Conservation (phyloP, 2,888 invertebrate genomes). For the Villa cingulata region DNA sequence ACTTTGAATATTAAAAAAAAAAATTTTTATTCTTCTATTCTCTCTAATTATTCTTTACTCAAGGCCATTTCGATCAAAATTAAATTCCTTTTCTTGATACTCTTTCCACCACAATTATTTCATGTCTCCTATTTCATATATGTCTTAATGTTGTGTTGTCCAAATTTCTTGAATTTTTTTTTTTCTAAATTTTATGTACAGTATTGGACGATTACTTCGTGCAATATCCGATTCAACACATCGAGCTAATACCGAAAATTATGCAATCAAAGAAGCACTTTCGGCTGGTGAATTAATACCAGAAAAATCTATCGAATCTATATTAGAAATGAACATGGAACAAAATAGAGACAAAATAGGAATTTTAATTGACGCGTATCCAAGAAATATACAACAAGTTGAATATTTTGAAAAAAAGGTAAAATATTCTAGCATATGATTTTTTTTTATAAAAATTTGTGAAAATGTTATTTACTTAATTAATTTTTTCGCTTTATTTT, state of each 20-base stretch:
- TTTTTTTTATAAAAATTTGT: background rate
- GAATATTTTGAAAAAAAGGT: slow-evolving; percentile 82
- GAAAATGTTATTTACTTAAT: background rate
- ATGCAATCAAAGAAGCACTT: slow-evolving; percentile 54
- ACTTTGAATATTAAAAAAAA: background rate
- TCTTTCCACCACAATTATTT: too few relatives aligned
- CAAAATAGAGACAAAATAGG: slow-evolving; percentile 53
- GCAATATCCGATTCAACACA: slow-evolving; percentile 56
- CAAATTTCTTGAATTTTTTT: background rate
- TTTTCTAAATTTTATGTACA: slow-evolving; percentile 24
- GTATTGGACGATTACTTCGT: slow-evolving; percentile 65
- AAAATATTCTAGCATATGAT: slow-evolving; percentile 12
- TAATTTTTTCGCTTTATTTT: background rate
- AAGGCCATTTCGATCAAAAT: too few relatives aligned
- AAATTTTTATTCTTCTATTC: too few relatives aligned
- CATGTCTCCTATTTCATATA: background rate
- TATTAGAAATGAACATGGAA: slow-evolving; percentile 55
- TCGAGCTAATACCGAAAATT: slow-evolving; percentile 45
- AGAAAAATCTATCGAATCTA: slow-evolving; percentile 58
- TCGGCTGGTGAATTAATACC: slow-evolving; percentile 70
- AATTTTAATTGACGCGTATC: slow-evolving; percentile 88
- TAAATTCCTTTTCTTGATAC: too few relatives aligned
- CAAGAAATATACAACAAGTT: slow-evolving; percentile 79
- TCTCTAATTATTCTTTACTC: too few relatives aligned
- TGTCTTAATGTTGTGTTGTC: background rate